phyloP scores from a whole-genome alignment of 2,888 invertebrate genomes.

The Drosophila fulvimacula region DNA sequence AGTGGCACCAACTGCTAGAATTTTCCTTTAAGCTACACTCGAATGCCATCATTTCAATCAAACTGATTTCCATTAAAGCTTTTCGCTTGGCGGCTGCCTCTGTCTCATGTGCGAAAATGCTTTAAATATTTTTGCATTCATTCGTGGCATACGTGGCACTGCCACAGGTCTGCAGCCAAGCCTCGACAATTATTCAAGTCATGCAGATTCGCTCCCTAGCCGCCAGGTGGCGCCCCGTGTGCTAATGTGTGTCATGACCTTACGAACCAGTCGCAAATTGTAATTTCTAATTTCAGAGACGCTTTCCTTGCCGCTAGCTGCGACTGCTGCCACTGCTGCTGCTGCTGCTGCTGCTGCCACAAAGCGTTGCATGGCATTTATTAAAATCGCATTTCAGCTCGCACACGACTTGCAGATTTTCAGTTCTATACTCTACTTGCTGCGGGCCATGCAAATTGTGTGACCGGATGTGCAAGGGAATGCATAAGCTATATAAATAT shows the following conservation, averaged over 20 bases:
- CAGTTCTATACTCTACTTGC: constrained; percentile 3
- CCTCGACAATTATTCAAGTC: constrained; percentile 61
- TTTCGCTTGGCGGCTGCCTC: neutral
- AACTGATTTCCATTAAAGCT: neutral
- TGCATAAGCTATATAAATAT: neutral
- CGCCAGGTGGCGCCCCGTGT: constrained; percentile 40
- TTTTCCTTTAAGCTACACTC: too few relatives aligned
- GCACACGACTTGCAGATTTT: constrained; percentile 35
- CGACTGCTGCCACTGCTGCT: neutral
- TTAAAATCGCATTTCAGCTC: constrained; percentile 68
- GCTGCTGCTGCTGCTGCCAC: constrained; percentile 13
- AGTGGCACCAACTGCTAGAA: constrained; percentile 21
- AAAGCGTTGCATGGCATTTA: constrained; percentile 53
- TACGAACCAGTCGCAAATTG: constrained; percentile 57
- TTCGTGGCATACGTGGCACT: neutral
- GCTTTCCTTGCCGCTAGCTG: constrained; percentile 20
- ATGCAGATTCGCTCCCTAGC: constrained; percentile 41
- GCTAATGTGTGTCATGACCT: constrained; percentile 67
- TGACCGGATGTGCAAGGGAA: neutral
- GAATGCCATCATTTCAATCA: constrained; percentile 3
- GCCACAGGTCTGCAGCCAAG: constrained; percentile 17
- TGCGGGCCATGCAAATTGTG: neutral
- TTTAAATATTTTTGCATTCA: constrained; percentile 7
- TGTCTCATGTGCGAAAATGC: neutral
- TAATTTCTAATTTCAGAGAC: constrained; percentile 65